Evolutionary conservation across 2,888 invertebrate species (phyloP).

Genomic region (Diadegma fenestrale): DNA sequence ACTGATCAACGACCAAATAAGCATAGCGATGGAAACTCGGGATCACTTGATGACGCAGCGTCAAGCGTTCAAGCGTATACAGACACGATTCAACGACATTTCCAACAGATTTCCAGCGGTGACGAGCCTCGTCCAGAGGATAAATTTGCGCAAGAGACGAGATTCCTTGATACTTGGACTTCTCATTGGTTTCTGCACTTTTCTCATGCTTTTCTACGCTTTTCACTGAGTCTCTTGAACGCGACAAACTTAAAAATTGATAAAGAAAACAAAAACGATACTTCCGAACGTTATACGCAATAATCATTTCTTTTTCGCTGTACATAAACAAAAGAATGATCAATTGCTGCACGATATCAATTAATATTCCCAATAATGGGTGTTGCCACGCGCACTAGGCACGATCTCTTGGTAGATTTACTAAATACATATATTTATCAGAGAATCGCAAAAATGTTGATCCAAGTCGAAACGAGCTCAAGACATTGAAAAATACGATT

Average conservation of each 20-base stretch:
- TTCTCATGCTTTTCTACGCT: slow-evolving; percentile 93
- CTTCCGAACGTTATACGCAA: slow-evolving; percentile 57
- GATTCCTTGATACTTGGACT: slow-evolving; percentile 97
- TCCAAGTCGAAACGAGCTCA: neutral
- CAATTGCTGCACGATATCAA: slow-evolving; percentile 31
- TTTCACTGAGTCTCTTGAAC: slow-evolving; percentile 87
- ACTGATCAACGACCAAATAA: slow-evolving; percentile 98
- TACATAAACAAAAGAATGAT: slow-evolving; percentile 54
- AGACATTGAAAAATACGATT: neutral
- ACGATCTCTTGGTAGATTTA: slow-evolving; percentile 32
- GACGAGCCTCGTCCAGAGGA: slow-evolving; percentile 95
- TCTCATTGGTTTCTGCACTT: slow-evolving; percentile 95
- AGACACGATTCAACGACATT: slow-evolving; percentile 96
- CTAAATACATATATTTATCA: slow-evolving; percentile 46
- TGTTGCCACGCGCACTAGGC: slow-evolving; percentile 44
- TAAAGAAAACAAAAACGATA: slow-evolving; percentile 50
- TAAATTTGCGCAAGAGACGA: slow-evolving; percentile 96
- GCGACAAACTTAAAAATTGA: slow-evolving; percentile 5
- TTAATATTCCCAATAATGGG: slow-evolving; percentile 33
- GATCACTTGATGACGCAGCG: slow-evolving; percentile 96
- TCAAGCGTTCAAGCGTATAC: slow-evolving; percentile 94
- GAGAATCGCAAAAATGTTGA: slow-evolving; percentile 19
- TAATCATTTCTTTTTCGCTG: slow-evolving; percentile 52
- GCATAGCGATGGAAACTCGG: slow-evolving; percentile 98
- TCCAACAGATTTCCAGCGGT: slow-evolving; percentile 95